phyloP scores from a whole-genome alignment of 30 jellyfish, hydroid and myxozoan genomes.

The Pelagia noctiluca region DNA sequence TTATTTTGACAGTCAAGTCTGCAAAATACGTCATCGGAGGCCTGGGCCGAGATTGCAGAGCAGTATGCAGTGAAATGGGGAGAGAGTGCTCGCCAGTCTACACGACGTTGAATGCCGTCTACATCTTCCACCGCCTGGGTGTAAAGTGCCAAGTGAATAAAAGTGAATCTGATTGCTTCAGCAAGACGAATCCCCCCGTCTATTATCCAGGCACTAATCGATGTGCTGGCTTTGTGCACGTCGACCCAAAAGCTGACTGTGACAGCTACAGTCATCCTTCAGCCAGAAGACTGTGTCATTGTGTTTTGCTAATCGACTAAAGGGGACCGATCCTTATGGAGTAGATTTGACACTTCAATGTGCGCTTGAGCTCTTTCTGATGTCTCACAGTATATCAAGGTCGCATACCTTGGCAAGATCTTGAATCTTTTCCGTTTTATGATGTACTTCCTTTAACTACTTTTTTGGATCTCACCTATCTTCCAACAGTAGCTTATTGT shows the following conservation, averaged over 20 bases:
- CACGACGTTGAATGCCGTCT: neutral
- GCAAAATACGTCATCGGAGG: neutral
- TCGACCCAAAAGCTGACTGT: neutral
- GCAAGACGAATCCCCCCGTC: neutral
- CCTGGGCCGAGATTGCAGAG: neutral
- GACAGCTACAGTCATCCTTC: neutral
- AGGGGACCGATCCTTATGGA: no score
- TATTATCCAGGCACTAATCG: neutral
- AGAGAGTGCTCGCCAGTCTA: neutral
- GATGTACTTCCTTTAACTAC: no score
- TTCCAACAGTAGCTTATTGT: no score
- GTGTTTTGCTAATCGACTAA: no score
- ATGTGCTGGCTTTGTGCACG: slow-evolving; percentile 7
- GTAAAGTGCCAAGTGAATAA: neutral
- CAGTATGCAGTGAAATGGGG: neutral
- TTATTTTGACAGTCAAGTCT: neutral
- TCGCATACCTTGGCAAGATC: no score
- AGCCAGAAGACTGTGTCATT: neutral
- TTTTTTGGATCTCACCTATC: no score
- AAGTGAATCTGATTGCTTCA: neutral
- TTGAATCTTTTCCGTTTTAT: no score
- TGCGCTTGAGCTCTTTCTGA: no score
- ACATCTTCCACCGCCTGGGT: neutral
- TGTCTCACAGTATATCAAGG: no score
- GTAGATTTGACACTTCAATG: no score